Base-by-base conservation (phyloP, 2,113 vertebrate genomes). In the Gymnorhina tibicen region DNA sequence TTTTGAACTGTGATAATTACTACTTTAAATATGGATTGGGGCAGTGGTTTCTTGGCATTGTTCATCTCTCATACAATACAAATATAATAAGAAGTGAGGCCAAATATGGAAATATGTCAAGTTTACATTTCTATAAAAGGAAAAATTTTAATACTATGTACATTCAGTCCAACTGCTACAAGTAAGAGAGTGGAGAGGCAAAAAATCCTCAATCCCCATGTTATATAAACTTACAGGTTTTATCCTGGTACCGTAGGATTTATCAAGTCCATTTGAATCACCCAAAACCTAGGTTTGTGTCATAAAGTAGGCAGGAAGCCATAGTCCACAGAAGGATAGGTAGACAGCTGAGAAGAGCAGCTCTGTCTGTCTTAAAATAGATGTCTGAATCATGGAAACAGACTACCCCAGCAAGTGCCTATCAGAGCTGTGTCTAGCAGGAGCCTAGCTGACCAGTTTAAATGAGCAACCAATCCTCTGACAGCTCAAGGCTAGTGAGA, bases 351-450 rank as follows among this genome's bases (percentile, higher is more conserved):
- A 85, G 63, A 79, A 32, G 11, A 72, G 58, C 70, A 85, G 24
- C 82, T 85, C 39, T 59, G n/a, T 35, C 27, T 90, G 32, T 76
- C 75, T 85, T 85, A 91, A 95, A 95, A 89, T 64, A 91, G 81
- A 68, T 75, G 27, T 73, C 62, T 96, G 72, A 94, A 80, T 90
- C 70, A 73, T 62, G 59, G 70, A 90, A 87, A 87, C 49, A 76
- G 53, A 68, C 44, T 85, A 56, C 28, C 20, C 33, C 53, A 76
- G 56, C 44, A 56, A 89, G 47, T 59, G n/a, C 24, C 33, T 91
- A 68, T 67, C 49, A 16, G 39, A 59, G 53, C 13, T 73, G 27
- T 75, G 81, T 75, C 5, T 30, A 87, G 77, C 24, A 4, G 35
- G 39, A 91, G 27, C 30, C 56, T 55, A 52, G 81, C 66, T 91